Base-by-base conservation (phyloP, 2,888 invertebrate species). In the Bombyx huttoni region DNA sequence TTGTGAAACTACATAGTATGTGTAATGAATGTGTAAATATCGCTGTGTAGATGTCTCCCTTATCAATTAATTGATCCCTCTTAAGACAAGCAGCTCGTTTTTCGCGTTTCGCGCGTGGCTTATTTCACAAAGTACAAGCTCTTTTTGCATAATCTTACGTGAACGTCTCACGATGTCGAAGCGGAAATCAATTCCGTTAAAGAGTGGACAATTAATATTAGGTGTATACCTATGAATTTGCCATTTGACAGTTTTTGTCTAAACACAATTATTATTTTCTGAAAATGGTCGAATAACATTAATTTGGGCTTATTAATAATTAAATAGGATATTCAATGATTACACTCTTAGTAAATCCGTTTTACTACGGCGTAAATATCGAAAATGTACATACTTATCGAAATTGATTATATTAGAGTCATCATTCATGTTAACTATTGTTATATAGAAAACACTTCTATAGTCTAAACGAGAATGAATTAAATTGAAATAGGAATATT, bases 21-120 rank as follows among this genome's bases (percentile, higher is more conserved):
- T n/a, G n/a, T 40, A 40, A 40, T 40, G 40, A 10, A 40, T 40
- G 40, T 40, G 7, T 12, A 40, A 40, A 40, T 40, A 12, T 40
- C 40, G 40, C 40, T 10, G 40, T 40, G 40, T 10, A 40, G 40
- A 40, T 40, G 40, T 3, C 65, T 71, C 72, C 67, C 70, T 77
- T 80, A 84, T 73, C 75, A 78, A 74, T 84, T 86, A 87, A 78
- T 87, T 87, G 87, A 86, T 87, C 87, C 87, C 87, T 73, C 85
- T 80, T 82, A 78, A 71, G 75, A 73, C 78, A 79, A 79, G 79
- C 78, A 81, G 78, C 77, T 78, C 76, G 68, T 71, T 70, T 66
- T 63, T 70, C 57, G 58, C 53, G 5, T 24, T 24, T 24, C 24
- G 24, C 3, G 24, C 24, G 24, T 24, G 24, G 24, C 24, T 5